These are phyloP conservation scores for Andrena hattorfiana DNA, from an alignment of 2,888 invertebrate genomes.

Conservation along the genomic window DNA sequence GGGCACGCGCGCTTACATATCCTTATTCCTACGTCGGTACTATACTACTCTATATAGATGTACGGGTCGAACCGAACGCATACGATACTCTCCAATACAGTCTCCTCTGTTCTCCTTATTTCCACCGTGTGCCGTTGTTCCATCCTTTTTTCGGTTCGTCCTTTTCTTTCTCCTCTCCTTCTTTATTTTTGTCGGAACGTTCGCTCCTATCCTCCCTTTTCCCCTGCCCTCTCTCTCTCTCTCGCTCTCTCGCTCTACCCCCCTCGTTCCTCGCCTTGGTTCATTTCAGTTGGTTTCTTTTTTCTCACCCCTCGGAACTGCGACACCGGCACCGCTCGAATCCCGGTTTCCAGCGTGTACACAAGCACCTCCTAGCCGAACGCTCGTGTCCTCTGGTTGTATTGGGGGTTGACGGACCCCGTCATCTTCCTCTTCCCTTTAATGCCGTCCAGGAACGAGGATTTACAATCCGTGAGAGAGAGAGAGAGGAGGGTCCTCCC, in stretches of 20 bases:
- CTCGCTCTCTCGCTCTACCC: conserved; percentile 25
- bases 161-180: conserved; percentile 46
- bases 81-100: conserved; percentile 38
- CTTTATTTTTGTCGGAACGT: conserved; percentile 57
- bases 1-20: conserved; percentile 82
- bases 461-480: conserved; percentile 53
- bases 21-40: conserved; percentile 73
- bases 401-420: conserved; percentile 68
- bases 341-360: conserved; percentile 50
- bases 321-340: conserved; percentile 52
- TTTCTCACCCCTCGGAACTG: conserved; percentile 58
- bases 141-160: conserved; percentile 45
- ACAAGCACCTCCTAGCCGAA: conserved; percentile 20
- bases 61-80: conserved; percentile 33
- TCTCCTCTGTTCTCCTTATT: conserved; percentile 61
- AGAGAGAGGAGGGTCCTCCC: conserved; percentile 1
- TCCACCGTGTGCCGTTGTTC: conserved; percentile 39
- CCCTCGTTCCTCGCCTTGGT: conserved; percentile 39
- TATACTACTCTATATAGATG: conserved; percentile 51
- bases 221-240: conserved; percentile 24
- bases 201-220: conserved; percentile 18
- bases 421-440: conserved; percentile 69
- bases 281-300: conserved; percentile 49
- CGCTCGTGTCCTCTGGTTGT: conserved; percentile 46
- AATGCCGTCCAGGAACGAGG: conserved; percentile 68